These are phyloP conservation scores for Peromyscus leucopus DNA, from an alignment of 2,113 vertebrate genomes.

Conservation along the genomic window DNA sequence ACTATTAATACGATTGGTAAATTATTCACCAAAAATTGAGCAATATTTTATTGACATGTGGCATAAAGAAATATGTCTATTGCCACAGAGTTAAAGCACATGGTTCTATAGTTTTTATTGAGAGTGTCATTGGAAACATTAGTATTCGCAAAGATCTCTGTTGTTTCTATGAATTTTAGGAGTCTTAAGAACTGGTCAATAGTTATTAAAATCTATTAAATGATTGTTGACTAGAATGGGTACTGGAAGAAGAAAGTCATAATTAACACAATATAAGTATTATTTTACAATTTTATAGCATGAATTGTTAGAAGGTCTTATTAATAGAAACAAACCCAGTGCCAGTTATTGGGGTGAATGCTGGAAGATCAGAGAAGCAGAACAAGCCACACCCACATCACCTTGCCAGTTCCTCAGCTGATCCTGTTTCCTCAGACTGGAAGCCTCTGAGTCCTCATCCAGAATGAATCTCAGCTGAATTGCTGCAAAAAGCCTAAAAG, in stretches of 20 bases:
- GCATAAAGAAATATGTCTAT: not conserved
- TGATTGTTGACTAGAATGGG: not conserved
- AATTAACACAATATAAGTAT: not conserved
- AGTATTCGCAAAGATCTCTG: not conserved
- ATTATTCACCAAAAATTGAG: not conserved
- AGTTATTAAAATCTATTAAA: not conserved
- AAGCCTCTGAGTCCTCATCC: too few species aligned
- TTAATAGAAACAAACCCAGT: too few species aligned
- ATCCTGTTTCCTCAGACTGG: too few species aligned
- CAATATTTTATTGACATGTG: constrained; percentile 17
- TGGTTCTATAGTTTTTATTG: constrained; percentile 27
- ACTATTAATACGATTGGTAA: not conserved
- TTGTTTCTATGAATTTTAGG: constrained; percentile 24
- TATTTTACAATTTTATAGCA: not conserved
- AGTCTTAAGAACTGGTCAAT: not conserved
- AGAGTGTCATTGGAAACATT: not conserved
- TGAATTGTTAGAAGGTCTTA: too few species aligned
- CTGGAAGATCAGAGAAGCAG: too few species aligned
- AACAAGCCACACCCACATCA: too few species aligned
- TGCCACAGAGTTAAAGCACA: not conserved
- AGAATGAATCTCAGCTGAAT: too few species aligned
- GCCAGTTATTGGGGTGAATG: too few species aligned
- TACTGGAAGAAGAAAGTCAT: not conserved
- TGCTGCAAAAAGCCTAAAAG: too few species aligned
- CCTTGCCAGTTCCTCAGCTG: too few species aligned